phyloP scores from a whole-genome alignment of 2,797 vertebrate genomes.

The Sphaeramia orbicularis region DNA sequence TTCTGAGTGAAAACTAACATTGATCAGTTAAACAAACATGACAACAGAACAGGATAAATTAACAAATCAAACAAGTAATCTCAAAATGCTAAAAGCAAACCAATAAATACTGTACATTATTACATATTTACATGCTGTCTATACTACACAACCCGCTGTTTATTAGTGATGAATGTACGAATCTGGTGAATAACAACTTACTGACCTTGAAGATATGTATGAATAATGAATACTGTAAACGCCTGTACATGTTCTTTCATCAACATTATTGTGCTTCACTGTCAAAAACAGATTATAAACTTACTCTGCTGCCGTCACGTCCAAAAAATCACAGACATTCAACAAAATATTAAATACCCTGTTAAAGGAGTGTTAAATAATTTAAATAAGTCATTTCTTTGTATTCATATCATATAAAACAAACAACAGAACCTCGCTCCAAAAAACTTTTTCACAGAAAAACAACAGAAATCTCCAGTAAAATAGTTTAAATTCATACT shows the following conservation, averaged over 20 bases:
- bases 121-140: constrained; percentile 70
- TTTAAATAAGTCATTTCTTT: constrained; percentile 46
- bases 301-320: constrained; percentile 25
- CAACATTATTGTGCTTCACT: constrained; percentile 45
- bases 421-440: not conserved
- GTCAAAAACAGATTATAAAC: constrained; percentile 10
- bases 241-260: constrained; percentile 30
- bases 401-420: constrained; percentile 28
- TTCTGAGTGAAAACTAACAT: constrained; percentile 24
- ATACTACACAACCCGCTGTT: constrained; percentile 10
- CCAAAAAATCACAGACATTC: constrained; percentile 33
- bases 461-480: constrained; percentile 18
- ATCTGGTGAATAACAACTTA: constrained; percentile 19
- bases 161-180: constrained; percentile 23
- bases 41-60: constrained; percentile 21
- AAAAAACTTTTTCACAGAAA: constrained; percentile 19
- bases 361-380: constrained; percentile 40
- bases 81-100: constrained; percentile 23
- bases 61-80: constrained; percentile 40
- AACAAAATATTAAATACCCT: constrained; percentile 25
- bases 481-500: constrained; percentile 35
- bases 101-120: constrained; percentile 83
- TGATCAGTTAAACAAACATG: constrained; percentile 8
- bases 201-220: constrained; percentile 30
- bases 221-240: constrained; percentile 35